Base-by-base conservation (phyloP, 2,888 invertebrate species). In the Ptychoptera contaminata region DNA sequence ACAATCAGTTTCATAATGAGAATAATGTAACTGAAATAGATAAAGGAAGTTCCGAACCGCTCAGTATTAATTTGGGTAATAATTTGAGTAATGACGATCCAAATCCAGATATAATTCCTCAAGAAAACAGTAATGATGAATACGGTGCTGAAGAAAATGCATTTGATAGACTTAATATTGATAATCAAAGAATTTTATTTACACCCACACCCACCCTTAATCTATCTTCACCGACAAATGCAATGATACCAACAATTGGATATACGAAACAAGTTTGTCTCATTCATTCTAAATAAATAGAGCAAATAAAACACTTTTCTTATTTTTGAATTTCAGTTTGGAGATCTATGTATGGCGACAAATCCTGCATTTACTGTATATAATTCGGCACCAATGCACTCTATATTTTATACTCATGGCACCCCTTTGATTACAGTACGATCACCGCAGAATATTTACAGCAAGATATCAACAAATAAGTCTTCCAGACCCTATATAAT, bases 71-170 rank as follows among this genome's bases (percentile, higher is more conserved):
- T 50, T 57, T 65, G 58, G 65, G 65, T 46, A 65, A 65, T 47
- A 64, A 65, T 51, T 65, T 65, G n/a, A 65, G 65, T 46, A 55
- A 65, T 49, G 65, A 65, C 53, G 65, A 65, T 51, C 66, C 65
- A 55, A 65, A 65, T 54, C 65, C 65, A 44, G 66, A 65, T 52
- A 63, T 65, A 41, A 63, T 65, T 52, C 65, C 65, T 31, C 61
- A 65, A 54, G 65, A 65, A 51, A 65, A 65, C 50, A 66, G 65
- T 47, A 66, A 66, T 50, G 66, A 66, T 48, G 65, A 65, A 42
- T 65, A 61, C 48, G 61, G 62, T 52, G 53, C 62, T 46, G 65
- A 65, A 52, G 66, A 65, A 52, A 65, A 66, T 50, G 63, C 64
- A 43, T 66, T 65, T 52, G 64, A 66, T 55, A 59, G 65, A 36